Base-by-base conservation (phyloP, 1,140 invertebrate species). In the Ceratina calcarata region DNA sequence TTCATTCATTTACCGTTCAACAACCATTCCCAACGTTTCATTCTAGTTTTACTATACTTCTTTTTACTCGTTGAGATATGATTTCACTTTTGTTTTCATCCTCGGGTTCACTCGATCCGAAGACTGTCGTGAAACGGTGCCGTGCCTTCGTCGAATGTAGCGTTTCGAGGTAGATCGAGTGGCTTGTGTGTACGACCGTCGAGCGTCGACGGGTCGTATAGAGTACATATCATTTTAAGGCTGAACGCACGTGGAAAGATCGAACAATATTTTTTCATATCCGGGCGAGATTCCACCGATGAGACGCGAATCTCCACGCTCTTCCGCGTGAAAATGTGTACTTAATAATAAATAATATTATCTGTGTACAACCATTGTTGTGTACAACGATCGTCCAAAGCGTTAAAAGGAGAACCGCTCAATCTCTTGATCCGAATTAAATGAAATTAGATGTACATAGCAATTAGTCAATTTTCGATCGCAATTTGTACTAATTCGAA, bases 161-260 rank as follows among this genome's bases (percentile, higher is more conserved):
- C 32, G 62, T 60, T 24, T 10, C 58, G 67, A 51, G 27, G 32
- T 7, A 65, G 8, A 32, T 3, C 20, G 24, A 16, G 2, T 18
- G 13, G 53, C 27, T 32, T 32, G 27, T 32, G 27, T 32, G 53
- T 13, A 10, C 53, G 53, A 55, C 53, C 22, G 27, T 6, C 16
- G 66, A 61, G 16, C 12, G 3, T 53, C 32, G 65, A 27, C 32
- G 15, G 16, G 51, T 24, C 13, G 8, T 4, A 4, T 16, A 45
- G 15, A 32, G 62, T 76, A 82, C 86, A 82, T 89, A 85, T 87
- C 86, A 86, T 77, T 87, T 85, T 84, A 87, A 88, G 85, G 81
- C 84, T 87, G 83, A 88, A 49, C 49, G 58, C 69, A 55, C 71
- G 67, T n/a, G 65, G 45, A 18, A 71, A 18, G 69, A 55, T 78